Conservation (phyloP, 2,113 vertebrate genomes). For the Phalacrocorax carbo region DNA sequence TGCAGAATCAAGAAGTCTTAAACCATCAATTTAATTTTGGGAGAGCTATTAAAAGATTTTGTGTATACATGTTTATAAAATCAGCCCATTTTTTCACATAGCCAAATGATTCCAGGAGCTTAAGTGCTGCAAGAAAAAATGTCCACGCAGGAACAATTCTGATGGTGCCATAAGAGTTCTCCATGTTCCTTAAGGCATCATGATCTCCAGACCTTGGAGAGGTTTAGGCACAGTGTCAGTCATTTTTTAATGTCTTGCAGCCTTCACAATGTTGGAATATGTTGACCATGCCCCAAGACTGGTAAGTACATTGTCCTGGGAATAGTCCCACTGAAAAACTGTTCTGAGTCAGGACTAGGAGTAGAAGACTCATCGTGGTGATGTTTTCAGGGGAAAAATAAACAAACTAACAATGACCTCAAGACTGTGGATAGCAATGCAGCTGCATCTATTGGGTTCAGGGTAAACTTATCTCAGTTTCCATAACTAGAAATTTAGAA, state of each 20-base stretch:
- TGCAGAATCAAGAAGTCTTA: background rate
- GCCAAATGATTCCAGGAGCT: background rate
- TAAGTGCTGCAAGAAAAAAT: background rate
- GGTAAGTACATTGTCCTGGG: background rate
- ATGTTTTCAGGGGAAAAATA: background rate
- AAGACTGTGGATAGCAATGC: background rate
- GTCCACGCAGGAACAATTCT: background rate
- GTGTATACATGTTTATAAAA: background rate
- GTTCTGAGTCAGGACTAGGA: background rate
- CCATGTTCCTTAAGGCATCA: background rate
- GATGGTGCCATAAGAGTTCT: background rate
- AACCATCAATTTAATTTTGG: background rate
- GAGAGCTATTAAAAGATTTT: background rate
- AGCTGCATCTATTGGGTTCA: background rate
- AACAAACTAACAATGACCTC: no score
- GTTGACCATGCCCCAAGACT: fast-evolving
- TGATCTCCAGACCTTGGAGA: background rate
- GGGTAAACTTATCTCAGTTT: background rate
- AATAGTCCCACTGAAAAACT: background rate
- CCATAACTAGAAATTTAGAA: background rate
- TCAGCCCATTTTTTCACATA: background rate
- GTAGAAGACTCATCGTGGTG: background rate
- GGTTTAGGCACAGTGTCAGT: background rate
- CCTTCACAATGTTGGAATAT: background rate
- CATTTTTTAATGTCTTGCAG: background rate